Percentiles rank a stretch among this genome's conserved stretches.
These are phyloP conservation scores for Acanthisitta chloris DNA, from an alignment of 2,113 vertebrate species.

Conservation along the genomic window DNA sequence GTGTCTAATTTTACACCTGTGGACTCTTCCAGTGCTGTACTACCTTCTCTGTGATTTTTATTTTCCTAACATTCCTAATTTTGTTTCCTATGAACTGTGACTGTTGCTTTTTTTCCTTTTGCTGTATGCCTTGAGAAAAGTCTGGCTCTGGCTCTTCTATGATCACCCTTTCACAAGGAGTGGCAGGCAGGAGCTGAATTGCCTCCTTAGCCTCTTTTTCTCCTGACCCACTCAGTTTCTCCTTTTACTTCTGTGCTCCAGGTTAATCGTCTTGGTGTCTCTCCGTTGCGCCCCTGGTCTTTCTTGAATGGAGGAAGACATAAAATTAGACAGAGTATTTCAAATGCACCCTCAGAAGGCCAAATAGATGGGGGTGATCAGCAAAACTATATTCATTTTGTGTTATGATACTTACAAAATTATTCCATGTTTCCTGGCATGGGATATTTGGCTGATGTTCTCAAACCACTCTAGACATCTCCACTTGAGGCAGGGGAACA, in stretches of 20 bases:
- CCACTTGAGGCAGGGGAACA: accelerated
- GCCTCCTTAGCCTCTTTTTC: background rate
- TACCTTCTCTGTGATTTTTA: background rate
- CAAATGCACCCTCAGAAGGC: background rate
- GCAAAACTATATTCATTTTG: background rate
- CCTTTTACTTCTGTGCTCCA: background rate
- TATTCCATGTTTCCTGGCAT: background rate
- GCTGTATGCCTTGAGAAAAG: background rate
- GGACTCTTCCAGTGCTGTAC: background rate
- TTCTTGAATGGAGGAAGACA: background rate
- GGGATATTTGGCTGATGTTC: background rate
- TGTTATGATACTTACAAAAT: background rate
- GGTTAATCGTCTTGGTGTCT: background rate
- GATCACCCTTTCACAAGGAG: background rate
- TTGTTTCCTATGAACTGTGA: background rate
- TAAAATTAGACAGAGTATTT: background rate
- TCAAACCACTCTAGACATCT: background rate
- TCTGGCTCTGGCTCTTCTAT: background rate
- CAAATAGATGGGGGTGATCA: background rate
- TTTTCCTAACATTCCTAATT: background rate
- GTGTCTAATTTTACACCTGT: background rate
- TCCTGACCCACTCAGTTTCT: background rate
- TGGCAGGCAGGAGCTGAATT: background rate
- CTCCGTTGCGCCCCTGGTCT: background rate
- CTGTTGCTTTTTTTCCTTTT: background rate